Percentiles rank a stretch among this genome's conserved stretches.
phyloP scores from a whole-genome alignment of 2,888 invertebrate species.

The Leucoptera coffeella region DNA sequence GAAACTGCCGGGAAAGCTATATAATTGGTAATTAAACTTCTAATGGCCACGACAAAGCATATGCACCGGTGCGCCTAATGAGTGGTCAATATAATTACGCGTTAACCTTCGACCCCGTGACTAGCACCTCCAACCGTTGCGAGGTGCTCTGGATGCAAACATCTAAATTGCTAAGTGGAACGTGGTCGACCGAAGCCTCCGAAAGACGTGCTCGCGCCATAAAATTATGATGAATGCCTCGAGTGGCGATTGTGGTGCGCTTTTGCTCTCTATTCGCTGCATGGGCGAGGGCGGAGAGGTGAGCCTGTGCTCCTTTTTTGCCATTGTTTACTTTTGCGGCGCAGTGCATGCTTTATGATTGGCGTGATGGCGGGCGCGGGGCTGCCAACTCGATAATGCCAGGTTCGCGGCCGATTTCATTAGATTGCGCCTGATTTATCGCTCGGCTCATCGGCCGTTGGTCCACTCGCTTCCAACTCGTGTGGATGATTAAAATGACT shows the following conservation, averaged over 20 bases:
- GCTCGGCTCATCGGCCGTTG: constrained; percentile 9
- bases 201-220: no score
- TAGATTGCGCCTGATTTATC: constrained; percentile 29
- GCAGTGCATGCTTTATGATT: constrained; percentile 41
- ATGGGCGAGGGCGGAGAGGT: no score
- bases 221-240: no score
- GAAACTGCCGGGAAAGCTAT: constrained; percentile 23
- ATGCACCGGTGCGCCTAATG: no score
- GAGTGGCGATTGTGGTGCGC: no score
- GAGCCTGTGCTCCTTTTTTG: constrained; percentile 23
- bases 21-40: constrained; percentile 35
- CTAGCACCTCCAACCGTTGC: neutral
- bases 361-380: constrained; percentile 29
- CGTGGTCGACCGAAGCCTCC: no score
- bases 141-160: no score
- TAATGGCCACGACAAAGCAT: constrained; percentile 11
- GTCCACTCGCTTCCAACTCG: neutral
- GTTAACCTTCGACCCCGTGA: no score
- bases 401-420: constrained; percentile 19
- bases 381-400: constrained; percentile 38
- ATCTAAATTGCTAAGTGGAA: no score
- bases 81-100: no score
- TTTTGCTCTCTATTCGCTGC: neutral
- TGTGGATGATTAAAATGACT: no score
- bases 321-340: constrained; percentile 47